Evolutionary conservation across 2,113 vertebrate genomes (phyloP).

Genomic region (Rhombomys opimus): DNA sequence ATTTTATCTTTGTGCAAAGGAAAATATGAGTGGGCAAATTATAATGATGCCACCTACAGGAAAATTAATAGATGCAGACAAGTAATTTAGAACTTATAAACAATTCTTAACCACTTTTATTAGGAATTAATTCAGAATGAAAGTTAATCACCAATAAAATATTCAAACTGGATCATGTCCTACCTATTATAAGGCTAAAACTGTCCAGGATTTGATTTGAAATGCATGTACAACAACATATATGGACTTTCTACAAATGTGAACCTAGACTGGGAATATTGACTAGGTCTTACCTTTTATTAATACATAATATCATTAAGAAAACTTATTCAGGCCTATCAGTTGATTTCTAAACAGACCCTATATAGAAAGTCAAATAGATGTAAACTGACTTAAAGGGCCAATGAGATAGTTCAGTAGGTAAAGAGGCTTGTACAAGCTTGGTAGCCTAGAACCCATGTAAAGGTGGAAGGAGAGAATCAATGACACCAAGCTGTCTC

Average conservation of each 20-base stretch:
- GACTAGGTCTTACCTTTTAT: background rate
- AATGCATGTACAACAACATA: conserved; percentile 33
- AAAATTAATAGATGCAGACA: conserved; percentile 68
- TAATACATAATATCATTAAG: background rate
- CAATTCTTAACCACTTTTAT: conserved; percentile 54
- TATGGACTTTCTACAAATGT: conserved; percentile 27
- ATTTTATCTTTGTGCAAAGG: background rate
- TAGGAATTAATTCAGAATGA: conserved; percentile 54
- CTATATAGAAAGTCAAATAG: conserved; percentile 37
- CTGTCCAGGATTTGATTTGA: background rate
- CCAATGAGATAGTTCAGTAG: background rate
- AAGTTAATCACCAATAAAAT: conserved; percentile 56
- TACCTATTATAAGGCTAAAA: conserved; percentile 17
- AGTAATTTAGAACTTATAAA: conserved; percentile 54
- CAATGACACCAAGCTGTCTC: background rate
- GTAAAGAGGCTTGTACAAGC: background rate
- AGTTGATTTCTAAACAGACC: conserved; percentile 27
- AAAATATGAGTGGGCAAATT: conserved; percentile 51
- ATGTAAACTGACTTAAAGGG: background rate
- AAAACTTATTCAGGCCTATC: conserved; percentile 8
- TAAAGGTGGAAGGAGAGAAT: background rate
- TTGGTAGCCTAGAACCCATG: background rate
- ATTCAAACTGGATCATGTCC: conserved; percentile 38
- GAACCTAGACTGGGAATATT: background rate
- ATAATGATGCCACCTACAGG: conserved; percentile 73